Base-by-base conservation (phyloP, 2,888 invertebrate genomes). In the Leucophora obtusa region DNA sequence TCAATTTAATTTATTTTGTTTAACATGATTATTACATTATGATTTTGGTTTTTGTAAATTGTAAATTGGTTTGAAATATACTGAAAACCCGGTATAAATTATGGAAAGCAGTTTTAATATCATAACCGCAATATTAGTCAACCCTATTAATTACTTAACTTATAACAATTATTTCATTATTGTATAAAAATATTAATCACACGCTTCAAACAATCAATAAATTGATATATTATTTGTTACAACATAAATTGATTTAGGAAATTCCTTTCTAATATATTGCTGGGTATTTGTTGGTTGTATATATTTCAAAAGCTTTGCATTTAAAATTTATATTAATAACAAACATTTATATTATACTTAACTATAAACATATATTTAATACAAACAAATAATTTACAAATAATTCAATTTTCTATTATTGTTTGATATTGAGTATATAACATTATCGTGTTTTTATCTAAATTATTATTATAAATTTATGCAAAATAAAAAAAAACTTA, bases 1-100 rank as follows among this genome's bases (percentile, higher is more conserved):
- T 80, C 80, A 80, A 80, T 80, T 80, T 73, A 80, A 80, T 80
- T 80, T 73, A 80, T 80, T 73, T 80, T 80, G 76, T 76, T 73
- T 69, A 76, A 80, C 80, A 80, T 65, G 76, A 80, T 69, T 80
- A 80, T 80, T 76, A 80, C 80, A 80, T 80, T 80, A 80, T 69
- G 76, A 76, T 80, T 76, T 80, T 76, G 80, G 76, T 76, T 80
- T 70, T 15, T 47, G 58, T 50, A 68, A 51, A 4, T 35, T 58
- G 50, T 50, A 11, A 38, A 11, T 38, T 38, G 10, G 8, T 35
- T 35, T 35, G 7, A 35, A 35, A n/a, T n/a, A n/a, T n/a, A n/a
- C n/a, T n/a, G n/a, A n/a, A 35, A 9, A 1, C 35, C 21, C 21
- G 21, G 28, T 7, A 28, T 28, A 28, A 28, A 28, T 28, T 28